Evolutionary conservation across 2,888 invertebrate species (phyloP), one percentile per base, ranked within the genome.

Genomic region (Dryobotodes eremita): DNA sequence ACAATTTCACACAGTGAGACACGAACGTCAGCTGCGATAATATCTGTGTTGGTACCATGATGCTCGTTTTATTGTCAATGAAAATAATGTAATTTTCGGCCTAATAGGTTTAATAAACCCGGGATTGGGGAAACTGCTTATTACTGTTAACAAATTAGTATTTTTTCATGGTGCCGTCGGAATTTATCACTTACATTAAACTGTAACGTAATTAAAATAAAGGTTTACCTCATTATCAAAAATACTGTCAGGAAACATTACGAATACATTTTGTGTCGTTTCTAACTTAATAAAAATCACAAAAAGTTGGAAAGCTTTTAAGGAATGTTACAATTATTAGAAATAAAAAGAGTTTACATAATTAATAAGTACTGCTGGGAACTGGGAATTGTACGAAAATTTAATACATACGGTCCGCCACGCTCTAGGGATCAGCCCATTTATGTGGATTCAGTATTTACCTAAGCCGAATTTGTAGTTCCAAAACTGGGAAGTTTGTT

Each of bases 401-500:
- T 75, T 64, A 6, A 76, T 76, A 83, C 74, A 80, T 80, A 75
- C 36, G 53, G 53, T 46, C 62, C 53, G n/a, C 59, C 65, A 72
- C 79, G 73, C 81, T 72, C 62, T 46, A 20, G 75, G 84, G 85
- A 80, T 80, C 70, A 81, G 81, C 74, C 77, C 75, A 75, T 84
- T 84, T 84, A 88, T 85, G 80, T 89, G 84, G 82, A 87, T 84
- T 81, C 78, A 85, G 82, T 87, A 85, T 85, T 83, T 83, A 79
- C 73, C 46, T 65, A 75, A 70, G 71, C 68, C 61, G 36, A 80
- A 85, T 82, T 79, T 71, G 69, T 77, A 83, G 76, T 80, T 64
- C 26, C 36, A 46, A 71, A 76, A 76, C 71, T 77, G 68, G 65
- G 70, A 78, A 84, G 72, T 72, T 86, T 72, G 72, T 36, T 79